Evolutionary conservation across 2,888 invertebrate genomes (phyloP), one percentile per base, ranked within the genome.

Genomic region (Brachypalpus laphriformis): DNA sequence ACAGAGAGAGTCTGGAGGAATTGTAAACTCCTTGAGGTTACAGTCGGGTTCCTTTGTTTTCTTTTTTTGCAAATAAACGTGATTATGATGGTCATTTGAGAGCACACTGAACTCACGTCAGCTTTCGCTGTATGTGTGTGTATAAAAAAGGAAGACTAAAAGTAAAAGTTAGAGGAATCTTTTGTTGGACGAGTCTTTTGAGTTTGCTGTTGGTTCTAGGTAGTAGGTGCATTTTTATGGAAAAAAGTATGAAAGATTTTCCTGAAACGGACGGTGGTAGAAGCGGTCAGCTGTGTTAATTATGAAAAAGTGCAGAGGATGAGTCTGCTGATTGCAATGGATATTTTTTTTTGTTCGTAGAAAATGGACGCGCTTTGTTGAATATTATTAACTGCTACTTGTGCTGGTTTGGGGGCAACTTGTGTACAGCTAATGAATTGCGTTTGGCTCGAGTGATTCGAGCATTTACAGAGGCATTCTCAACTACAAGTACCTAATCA

Each of bases 71-170:
- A 7, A 31, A 68, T 68, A 16, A 51, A 54, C 51, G 54, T 40
- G 40, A 54, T 68, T 25, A 68, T 31, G 56, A 70, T 70, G 70
- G 70, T 70, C 70, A 70, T 56, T 56, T 31, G 42, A 16, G 70
- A 28, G 31, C 11, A 70, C 70, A 70, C 45, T 70, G 70, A 56
- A 56, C 56, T 31, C n/a, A 25, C 0, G 66, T 28, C 8, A 49
- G 31, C 25, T 18, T 34, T 56, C 11, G 4, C 9, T 28, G 16
- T 8, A 8, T 54, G 28, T 28, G 28, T 28, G 25, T 51, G 28
- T 14, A 1, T 16, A 42, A 5, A 20, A 20, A n/a, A n/a, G n/a
- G n/a, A n/a, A 11, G 22, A 34, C 11, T 6, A 31, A 34, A 5
- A 6, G 5, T 8, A 61, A 28, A 16, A 42, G 28, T 0, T 63